Evolutionary conservation across 2,797 vertebrate species (phyloP).

Genomic region (Synaphobranchus kaupii): DNA sequence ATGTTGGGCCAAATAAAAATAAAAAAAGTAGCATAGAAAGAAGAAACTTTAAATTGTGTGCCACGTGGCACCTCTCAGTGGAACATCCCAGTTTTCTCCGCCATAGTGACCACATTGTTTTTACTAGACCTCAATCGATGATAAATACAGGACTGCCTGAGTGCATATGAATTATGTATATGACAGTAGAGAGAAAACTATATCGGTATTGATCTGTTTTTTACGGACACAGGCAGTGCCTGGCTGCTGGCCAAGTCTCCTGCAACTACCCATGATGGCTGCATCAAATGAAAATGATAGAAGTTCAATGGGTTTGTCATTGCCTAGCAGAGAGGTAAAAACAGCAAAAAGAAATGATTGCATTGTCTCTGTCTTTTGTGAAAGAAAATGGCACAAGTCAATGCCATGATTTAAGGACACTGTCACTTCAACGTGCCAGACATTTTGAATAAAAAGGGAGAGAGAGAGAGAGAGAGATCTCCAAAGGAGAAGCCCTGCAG

Average conservation of each 20-base stretch:
- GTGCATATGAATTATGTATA: conserved; percentile 67
- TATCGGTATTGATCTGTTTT: conserved; percentile 59
- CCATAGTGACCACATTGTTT: conserved; percentile 49
- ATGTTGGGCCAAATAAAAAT: not conserved
- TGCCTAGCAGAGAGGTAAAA: not conserved
- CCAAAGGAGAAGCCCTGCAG: too few relatives aligned
- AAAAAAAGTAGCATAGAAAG: not conserved
- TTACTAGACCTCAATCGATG: conserved; percentile 55
- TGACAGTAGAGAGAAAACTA: conserved; percentile 56
- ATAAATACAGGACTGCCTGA: conserved; percentile 67
- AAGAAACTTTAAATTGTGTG: not conserved
- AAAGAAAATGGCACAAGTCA: not conserved
- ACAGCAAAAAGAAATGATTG: not conserved
- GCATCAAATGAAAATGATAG: not conserved
- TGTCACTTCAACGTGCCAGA: not conserved
- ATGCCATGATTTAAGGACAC: not conserved
- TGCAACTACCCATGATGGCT: not conserved
- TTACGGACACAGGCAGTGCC: conserved; percentile 32
- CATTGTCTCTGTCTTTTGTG: not conserved
- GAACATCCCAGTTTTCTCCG: conserved; percentile 33
- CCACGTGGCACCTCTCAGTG: conserved; percentile 24
- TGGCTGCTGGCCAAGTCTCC: conserved; percentile 12
- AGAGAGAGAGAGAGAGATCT: not conserved
- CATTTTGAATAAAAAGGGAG: not conserved
- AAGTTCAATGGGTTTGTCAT: not conserved